Evolutionary conservation across 2,113 vertebrate species (phyloP).

Genomic region (Elephas maximus): DNA sequence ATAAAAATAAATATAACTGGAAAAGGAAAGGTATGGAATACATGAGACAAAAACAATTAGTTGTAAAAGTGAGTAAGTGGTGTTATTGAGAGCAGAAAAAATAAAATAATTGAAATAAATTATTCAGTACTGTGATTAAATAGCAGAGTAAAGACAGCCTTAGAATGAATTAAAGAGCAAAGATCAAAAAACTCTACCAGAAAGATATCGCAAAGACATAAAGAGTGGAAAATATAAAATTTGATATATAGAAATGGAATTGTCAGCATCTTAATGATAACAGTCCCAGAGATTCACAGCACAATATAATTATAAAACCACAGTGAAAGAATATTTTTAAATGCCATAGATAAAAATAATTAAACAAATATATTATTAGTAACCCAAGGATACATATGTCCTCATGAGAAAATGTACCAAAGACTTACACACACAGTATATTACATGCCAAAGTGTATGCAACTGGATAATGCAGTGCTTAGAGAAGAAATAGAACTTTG

Average conservation of each 20-base stretch:
- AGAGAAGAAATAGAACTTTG: not conserved
- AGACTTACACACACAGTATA: not conserved
- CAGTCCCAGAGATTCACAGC: not conserved
- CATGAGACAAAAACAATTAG: not conserved
- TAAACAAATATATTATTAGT: slow-evolving; percentile 34
- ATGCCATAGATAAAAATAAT: not conserved
- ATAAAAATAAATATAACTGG: not conserved
- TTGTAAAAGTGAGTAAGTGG: not conserved
- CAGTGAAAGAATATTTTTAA: not conserved
- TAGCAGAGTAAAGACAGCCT: not conserved
- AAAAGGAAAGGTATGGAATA: not conserved
- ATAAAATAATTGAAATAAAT: slow-evolving; percentile 37
- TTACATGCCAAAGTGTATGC: not conserved
- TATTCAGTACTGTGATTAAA: not conserved
- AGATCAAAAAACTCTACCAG: not conserved
- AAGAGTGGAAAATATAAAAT: not conserved
- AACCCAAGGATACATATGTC: not conserved
- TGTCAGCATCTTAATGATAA: not conserved
- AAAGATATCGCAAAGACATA: not conserved
- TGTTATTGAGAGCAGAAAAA: not conserved
- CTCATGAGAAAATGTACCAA: not conserved
- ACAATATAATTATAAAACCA: not conserved
- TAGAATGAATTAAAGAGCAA: not conserved
- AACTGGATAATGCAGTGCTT: not conserved
- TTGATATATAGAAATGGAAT: not conserved